Evolutionary conservation across 23 tunicate genomes (phyloP), one percentile per base, ranked within the genome.

Genomic region (Styela plicata): DNA sequence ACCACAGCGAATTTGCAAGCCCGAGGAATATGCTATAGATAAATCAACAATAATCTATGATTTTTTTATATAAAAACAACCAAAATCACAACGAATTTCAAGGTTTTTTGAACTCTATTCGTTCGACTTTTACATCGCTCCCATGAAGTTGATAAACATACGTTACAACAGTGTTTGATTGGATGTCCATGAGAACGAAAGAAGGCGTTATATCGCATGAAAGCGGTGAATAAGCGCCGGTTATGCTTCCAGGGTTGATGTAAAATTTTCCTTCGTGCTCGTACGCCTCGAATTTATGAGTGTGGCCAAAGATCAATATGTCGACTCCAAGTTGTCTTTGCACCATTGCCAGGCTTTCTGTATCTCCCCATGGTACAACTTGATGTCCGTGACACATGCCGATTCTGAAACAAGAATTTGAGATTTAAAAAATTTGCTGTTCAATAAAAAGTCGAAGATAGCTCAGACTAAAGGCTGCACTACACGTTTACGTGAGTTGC

Each of bases 321-420:
- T 95, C 99, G 62, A 95, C 99, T 44, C 90, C 85, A 1, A 95
- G 74, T 36, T 91, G 91, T 63, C 99, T 83, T 57, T 90, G 99
- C 64, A 95, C 34, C 85, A 88, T 84, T 37, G 95, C 99, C 5
- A 95, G 82, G 63, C 92, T 84, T 70, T 95, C 91, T 2, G 91
- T 80, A 68, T 86, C 91, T 24, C 96, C 96, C 96, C 96, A 90
- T 31, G 99, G 99, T 36, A 85, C 84, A 31, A 95, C 96, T 84
- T 95, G 99, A 57, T 95, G 99, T 0, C 99, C 99, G 63, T 95
- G 99, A 34, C 88, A 83, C 92, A 95, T 83, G 74, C 99, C 99
- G 37, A 95, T 90, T 20, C 96, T 86, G 77, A 71, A 71, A 30
- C n/a, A n/a, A n/a, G n/a, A n/a, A n/a, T n/a, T n/a, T n/a, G n/a